These are phyloP conservation scores for Samia ricini DNA, from an alignment of 1,140 invertebrate species.

Conservation along the genomic window DNA sequence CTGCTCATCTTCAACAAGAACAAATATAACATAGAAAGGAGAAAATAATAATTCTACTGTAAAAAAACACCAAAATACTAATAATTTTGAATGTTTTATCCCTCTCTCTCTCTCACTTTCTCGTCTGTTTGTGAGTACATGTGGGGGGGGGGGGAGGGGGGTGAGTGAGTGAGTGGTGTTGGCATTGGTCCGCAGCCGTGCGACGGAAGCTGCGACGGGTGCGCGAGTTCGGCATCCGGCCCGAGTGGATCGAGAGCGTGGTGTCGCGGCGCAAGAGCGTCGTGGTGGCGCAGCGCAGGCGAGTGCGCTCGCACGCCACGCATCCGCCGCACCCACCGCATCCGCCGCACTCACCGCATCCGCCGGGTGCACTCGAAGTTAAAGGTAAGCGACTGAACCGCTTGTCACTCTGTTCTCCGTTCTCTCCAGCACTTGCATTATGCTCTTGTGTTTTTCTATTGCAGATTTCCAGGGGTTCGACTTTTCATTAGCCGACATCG, in stretches of 20 bases:
- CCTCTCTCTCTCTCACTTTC: too few relatives aligned
- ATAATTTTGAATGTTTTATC: too few relatives aligned
- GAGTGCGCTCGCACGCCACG: neutral
- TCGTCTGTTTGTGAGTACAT: too few relatives aligned
- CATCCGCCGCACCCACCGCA: constrained; percentile 7
- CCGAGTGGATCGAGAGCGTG: constrained; percentile 18
- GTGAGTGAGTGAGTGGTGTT: too few relatives aligned
- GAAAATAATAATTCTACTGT: too few relatives aligned
- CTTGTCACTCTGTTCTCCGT: too few relatives aligned
- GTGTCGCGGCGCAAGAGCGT: constrained; percentile 17
- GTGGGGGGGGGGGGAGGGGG: too few relatives aligned
- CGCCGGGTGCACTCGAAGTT: neutral
- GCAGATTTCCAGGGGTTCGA: constrained; percentile 41
- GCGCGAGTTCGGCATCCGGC: constrained; percentile 24
- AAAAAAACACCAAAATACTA: too few relatives aligned
- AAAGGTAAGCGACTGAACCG: too few relatives aligned
- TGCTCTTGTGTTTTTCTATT: constrained; percentile 3
- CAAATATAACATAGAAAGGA: too few relatives aligned
- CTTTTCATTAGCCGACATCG: constrained; percentile 22
- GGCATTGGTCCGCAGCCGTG: constrained; percentile 18
- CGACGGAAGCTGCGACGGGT: constrained; percentile 3
- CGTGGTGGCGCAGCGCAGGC: constrained; percentile 12
- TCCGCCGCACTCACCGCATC: neutral
- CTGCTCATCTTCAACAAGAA: too few relatives aligned
- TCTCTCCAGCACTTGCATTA: too few relatives aligned